These are phyloP conservation scores for Gymnoscelis rufifasciata DNA, from an alignment of 2,888 invertebrate species.

Conservation along the genomic window DNA sequence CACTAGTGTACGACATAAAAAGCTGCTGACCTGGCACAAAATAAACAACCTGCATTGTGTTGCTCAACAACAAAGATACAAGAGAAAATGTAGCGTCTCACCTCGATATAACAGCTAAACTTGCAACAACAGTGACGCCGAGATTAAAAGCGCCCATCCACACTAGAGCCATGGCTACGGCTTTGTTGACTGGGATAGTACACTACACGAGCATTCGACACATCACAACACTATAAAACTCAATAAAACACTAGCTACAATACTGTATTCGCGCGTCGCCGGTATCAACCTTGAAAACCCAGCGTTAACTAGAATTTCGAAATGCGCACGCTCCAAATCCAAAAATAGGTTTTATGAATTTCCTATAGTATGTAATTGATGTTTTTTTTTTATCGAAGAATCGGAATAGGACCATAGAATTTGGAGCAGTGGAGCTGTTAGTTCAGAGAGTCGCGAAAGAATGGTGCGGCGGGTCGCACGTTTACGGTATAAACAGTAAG, in stretches of 20 bases:
- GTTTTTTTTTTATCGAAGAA: conserved; percentile 27
- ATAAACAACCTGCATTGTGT: conserved; percentile 18
- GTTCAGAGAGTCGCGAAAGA: conserved; percentile 40
- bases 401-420: conserved; percentile 32
- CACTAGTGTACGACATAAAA: conserved; percentile 6
- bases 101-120: conserved; percentile 67
- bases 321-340: conserved; percentile 9
- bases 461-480: conserved; percentile 43
- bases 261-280: background rate
- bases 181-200: conserved; percentile 27
- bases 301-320: conserved; percentile 10
- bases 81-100: conserved; percentile 12
- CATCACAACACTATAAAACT: conserved; percentile 34
- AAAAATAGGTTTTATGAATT: conserved; percentile 8
- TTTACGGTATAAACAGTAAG: conserved; percentile 53
- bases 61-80: conserved; percentile 3
- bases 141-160: conserved; percentile 83
- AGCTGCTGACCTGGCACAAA: conserved; percentile 11
- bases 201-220: too few relatives aligned
- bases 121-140: conserved; percentile 81
- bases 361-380: conserved; percentile 3
- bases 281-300: conserved; percentile 10
- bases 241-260: conserved; percentile 7
- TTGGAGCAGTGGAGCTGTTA: conserved; percentile 14
- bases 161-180: conserved; percentile 76